A percentile compares a stretch with the other conserved stretches of the same genome.
These are phyloP conservation scores for Mandrillus leucophaeus DNA, from an alignment of 2,113 vertebrate species.

Conservation along the genomic window DNA sequence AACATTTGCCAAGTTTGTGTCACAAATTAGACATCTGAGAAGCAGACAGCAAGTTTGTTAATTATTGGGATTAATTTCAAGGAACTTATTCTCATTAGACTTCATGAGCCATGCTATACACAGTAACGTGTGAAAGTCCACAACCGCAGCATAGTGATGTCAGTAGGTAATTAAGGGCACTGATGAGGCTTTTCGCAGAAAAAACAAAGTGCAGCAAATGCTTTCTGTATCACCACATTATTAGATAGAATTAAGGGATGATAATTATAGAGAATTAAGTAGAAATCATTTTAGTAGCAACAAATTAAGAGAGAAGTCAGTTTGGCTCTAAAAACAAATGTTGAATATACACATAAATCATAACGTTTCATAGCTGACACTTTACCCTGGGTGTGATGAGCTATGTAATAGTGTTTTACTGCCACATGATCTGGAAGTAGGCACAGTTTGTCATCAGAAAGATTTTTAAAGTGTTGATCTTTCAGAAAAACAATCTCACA, in stretches of 20 bases:
- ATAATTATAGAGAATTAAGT: slow-evolving; percentile 52
- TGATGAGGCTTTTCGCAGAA: slow-evolving; percentile 57
- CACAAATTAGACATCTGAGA: slow-evolving; percentile 83
- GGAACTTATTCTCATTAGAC: slow-evolving; percentile 84
- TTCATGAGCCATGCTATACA: slow-evolving; percentile 82
- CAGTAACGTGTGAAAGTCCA: slow-evolving; percentile 74
- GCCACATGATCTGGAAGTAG: slow-evolving; percentile 46
- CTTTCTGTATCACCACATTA: slow-evolving; percentile 26
- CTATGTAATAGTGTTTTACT: slow-evolving; percentile 25
- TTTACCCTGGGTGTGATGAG: neutral
- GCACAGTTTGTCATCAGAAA: slow-evolving; percentile 65
- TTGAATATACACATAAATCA: slow-evolving; percentile 32
- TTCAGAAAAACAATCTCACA: slow-evolving; percentile 64
- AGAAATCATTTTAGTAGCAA: slow-evolving; percentile 30
- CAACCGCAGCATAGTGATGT: slow-evolving; percentile 69
- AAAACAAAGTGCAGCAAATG: neutral
- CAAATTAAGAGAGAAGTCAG: slow-evolving; percentile 56
- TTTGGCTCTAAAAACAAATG: slow-evolving; percentile 51
- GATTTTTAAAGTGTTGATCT: slow-evolving; percentile 65
- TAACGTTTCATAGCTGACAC: neutral
- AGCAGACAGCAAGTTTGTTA: slow-evolving; percentile 83
- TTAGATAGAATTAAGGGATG: slow-evolving; percentile 54
- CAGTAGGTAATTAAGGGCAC: slow-evolving; percentile 74
- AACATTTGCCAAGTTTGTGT: slow-evolving; percentile 85
- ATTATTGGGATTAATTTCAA: slow-evolving; percentile 86